These are phyloP conservation scores for Craterocephalus amniculus DNA, from an alignment of 2,797 vertebrate species.

Conservation along the genomic window DNA sequence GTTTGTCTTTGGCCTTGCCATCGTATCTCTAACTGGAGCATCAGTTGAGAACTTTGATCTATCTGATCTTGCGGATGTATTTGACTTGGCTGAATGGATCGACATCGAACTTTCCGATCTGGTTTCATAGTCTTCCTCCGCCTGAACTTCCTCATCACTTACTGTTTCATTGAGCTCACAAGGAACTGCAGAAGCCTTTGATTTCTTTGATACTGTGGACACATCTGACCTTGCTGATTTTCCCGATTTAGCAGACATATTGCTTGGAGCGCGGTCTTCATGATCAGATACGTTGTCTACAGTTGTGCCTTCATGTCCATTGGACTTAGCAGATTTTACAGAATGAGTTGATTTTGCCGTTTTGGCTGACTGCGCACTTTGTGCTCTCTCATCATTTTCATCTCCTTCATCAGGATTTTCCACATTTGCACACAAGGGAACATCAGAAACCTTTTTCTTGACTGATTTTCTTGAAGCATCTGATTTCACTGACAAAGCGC, in stretches of 20 bases:
- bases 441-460: constrained; percentile 37
- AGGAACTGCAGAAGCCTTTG: constrained; percentile 32
- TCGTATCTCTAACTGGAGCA: constrained; percentile 22
- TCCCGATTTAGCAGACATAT: constrained; percentile 45
- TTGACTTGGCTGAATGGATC: constrained; percentile 53
- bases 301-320: not conserved
- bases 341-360: constrained; percentile 53
- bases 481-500: constrained; percentile 59
- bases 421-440: constrained; percentile 2
- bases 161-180: constrained; percentile 9
- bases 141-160: constrained; percentile 20
- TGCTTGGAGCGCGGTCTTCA: constrained; percentile 41
- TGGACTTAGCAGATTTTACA: constrained; percentile 39
- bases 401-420: constrained; percentile 11
- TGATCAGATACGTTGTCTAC: constrained; percentile 11
- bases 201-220: constrained; percentile 53
- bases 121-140: constrained; percentile 41
- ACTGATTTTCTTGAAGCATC: constrained; percentile 23
- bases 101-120: constrained; percentile 63
- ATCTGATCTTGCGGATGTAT: constrained; percentile 43
- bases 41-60: constrained; percentile 35
- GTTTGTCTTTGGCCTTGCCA: constrained; percentile 46
- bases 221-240: constrained; percentile 58
- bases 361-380: constrained; percentile 52
- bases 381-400: constrained; percentile 41